phyloP scores from a whole-genome alignment of 1,140 invertebrate genomes.

The Laupala kohalensis region DNA sequence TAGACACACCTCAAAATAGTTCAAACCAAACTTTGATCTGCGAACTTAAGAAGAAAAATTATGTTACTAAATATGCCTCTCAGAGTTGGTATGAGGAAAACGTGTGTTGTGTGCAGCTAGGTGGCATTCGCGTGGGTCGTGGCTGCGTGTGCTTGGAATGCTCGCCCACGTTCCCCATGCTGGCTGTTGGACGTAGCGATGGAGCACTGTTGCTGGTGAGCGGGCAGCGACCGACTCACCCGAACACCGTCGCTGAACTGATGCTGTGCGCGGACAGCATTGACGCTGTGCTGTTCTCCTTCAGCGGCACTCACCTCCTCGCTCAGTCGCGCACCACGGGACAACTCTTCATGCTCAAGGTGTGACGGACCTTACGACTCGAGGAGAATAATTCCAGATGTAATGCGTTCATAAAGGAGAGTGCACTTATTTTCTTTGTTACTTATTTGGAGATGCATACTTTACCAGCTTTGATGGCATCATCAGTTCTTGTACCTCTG shows the following conservation, averaged over 20 bases:
- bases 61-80: too few species aligned
- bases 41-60: too few species aligned
- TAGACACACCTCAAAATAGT: too few species aligned
- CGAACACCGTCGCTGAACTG: not conserved
- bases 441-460: too few species aligned
- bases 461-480: too few species aligned
- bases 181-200: not conserved
- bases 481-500: too few species aligned
- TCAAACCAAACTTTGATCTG: too few species aligned
- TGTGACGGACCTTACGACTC: too few species aligned
- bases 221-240: not conserved
- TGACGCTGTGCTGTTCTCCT: not conserved
- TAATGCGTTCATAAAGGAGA: too few species aligned
- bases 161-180: not conserved
- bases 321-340: not conserved
- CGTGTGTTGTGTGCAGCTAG: not conserved
- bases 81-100: too few species aligned
- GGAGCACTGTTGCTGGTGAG: not conserved
- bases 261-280: not conserved
- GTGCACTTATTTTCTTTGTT: too few species aligned
- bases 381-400: too few species aligned
- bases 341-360: not conserved
- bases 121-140: not conserved
- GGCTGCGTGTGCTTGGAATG: not conserved
- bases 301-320: not conserved